A percentile compares a stretch with the other conserved stretches of the same genome.
phyloP scores from a whole-genome alignment of 2,113 vertebrate genomes.

The Megaceryle maxima region DNA sequence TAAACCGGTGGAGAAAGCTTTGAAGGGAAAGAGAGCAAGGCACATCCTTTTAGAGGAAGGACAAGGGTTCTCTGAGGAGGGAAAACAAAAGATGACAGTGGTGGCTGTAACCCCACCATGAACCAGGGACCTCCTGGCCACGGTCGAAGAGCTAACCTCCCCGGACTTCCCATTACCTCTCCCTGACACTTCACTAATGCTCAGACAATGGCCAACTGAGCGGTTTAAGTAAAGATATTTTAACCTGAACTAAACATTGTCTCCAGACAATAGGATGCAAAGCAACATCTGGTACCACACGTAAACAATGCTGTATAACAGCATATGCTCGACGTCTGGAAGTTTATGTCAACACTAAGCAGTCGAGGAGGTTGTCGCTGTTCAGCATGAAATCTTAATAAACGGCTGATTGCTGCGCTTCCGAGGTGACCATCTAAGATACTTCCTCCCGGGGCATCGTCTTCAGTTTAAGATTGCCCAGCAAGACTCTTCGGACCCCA shows the following conservation, averaged over 20 bases:
- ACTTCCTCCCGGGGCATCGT: not conserved
- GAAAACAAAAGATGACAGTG: slow-evolving; percentile 85
- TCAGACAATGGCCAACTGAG: slow-evolving; percentile 66
- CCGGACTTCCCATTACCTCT: slow-evolving; percentile 90
- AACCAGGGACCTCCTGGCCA: slow-evolving; percentile 83
- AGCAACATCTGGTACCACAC: slow-evolving; percentile 60
- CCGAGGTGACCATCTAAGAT: not conserved
- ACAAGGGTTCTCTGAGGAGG: slow-evolving; percentile 80
- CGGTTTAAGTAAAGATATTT: slow-evolving; percentile 63
- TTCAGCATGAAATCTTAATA: slow-evolving; percentile 7
- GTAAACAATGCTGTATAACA: slow-evolving; percentile 26
- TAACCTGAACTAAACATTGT: slow-evolving; percentile 62
- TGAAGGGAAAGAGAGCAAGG: slow-evolving; percentile 68
- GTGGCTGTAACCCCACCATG: slow-evolving; percentile 85
- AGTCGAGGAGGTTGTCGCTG: not conserved
- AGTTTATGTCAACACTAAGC: slow-evolving; percentile 40
- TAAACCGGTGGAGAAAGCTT: slow-evolving; percentile 48
- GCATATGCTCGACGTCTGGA: slow-evolving; percentile 54
- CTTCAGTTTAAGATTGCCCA: not conserved
- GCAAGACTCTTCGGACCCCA: not conserved
- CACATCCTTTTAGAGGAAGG: slow-evolving; percentile 91
- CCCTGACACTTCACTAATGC: slow-evolving; percentile 79
- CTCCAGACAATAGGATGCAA: slow-evolving; percentile 70
- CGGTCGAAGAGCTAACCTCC: slow-evolving; percentile 72
- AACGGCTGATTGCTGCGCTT: not conserved